phyloP scores from a whole-genome alignment of 2,888 invertebrate genomes.

The Cantharis nigra region DNA sequence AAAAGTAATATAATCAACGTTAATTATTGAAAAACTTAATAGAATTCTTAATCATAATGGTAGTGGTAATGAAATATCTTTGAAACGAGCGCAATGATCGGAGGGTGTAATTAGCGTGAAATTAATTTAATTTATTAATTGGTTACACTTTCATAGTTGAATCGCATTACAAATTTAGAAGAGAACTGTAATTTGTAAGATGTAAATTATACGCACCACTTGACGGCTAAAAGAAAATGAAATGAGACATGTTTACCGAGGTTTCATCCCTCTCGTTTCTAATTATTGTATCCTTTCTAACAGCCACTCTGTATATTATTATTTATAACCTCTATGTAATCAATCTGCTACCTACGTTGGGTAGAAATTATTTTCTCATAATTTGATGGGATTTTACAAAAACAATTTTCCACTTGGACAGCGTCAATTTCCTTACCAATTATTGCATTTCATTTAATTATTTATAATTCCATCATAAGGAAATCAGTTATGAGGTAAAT shows the following conservation, averaged over 20 bases:
- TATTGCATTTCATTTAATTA: background rate
- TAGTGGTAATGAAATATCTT: background rate
- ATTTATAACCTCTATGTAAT: background rate
- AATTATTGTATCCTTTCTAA: background rate
- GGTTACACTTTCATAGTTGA: background rate
- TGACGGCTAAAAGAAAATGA: background rate
- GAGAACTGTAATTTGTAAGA: background rate
- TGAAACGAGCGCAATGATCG: background rate
- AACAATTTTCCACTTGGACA: background rate
- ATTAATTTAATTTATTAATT: background rate
- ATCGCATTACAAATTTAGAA: background rate
- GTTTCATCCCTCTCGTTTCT: background rate
- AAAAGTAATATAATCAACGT: too few species aligned
- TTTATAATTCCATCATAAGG: background rate
- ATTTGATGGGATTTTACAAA: background rate
- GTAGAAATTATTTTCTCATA: background rate
- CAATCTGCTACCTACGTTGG: background rate
- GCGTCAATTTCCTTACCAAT: background rate
- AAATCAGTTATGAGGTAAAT: background rate
- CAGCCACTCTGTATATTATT: background rate
- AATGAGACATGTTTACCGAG: background rate
- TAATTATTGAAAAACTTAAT: background rate
- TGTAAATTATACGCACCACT: background rate
- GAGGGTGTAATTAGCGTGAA: background rate
- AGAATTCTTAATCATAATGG: background rate